These are phyloP conservation scores for Galemys pyrenaicus DNA, from an alignment of 2,113 vertebrate species.

Conservation along the genomic window DNA sequence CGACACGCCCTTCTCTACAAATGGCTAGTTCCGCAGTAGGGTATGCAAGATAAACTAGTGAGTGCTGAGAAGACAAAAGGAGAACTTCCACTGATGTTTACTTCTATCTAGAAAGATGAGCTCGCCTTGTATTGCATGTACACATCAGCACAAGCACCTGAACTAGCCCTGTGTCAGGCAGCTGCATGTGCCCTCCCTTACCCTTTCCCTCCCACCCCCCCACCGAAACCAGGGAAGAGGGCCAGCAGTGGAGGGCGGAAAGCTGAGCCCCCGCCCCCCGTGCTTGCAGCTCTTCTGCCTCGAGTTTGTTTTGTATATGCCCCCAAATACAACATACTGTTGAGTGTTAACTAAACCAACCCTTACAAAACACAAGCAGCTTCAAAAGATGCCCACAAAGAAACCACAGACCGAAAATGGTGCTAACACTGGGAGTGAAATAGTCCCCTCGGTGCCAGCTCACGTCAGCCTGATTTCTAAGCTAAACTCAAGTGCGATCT, in stretches of 20 bases:
- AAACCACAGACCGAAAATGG: not conserved
- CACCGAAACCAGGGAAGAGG: too few species aligned
- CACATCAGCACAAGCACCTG: not conserved
- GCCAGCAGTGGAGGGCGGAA: not conserved
- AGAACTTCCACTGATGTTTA: not conserved
- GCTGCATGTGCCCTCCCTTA: too few species aligned
- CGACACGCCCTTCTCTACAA: rapidly evolving
- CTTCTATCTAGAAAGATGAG: not conserved
- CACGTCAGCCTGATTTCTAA: not conserved
- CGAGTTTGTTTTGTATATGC: not conserved
- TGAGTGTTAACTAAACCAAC: not conserved
- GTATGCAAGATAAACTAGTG: not conserved
- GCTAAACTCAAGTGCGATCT: not conserved
- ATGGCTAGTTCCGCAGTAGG: not conserved
- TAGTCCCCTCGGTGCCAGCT: not conserved
- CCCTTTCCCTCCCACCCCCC: too few species aligned
- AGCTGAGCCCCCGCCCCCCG: not conserved
- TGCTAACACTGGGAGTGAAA: not conserved
- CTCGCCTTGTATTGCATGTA: not conserved
- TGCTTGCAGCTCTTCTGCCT: not conserved
- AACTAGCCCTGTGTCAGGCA: not conserved
- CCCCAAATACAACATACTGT: not conserved
- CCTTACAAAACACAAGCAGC: not conserved
- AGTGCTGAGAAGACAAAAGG: not conserved
- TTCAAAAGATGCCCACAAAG: not conserved